Base-by-base conservation (phyloP, 2,888 invertebrate species). In the Oligia strigilis region DNA sequence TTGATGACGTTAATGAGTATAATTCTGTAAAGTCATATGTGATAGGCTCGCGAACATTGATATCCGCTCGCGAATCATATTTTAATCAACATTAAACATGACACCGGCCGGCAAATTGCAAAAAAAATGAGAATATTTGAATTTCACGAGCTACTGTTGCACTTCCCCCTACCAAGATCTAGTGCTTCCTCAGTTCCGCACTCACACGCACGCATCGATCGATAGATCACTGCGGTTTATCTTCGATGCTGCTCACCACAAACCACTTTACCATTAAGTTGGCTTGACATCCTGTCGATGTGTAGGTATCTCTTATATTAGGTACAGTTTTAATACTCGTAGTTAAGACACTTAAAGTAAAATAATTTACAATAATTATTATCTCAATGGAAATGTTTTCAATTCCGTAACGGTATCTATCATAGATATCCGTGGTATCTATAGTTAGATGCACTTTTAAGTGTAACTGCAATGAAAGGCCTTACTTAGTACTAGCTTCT, bases 281-380 rank as follows among this genome's bases (percentile, higher is more conserved):
- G 36, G 19, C 75, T 78, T 76, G 81, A 78, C 77, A 85, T 85
- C 87, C 87, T 87, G 85, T 81, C 13, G 43, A 55, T 58, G 52
- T 29, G 23, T n/a, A 29, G 29, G 29, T 29, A 65, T 55, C n/a
- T 74, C 46, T 11, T 43, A 66, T 29, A 67, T 52, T 74, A 65
- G 55, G 14, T 79, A 72, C 66, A 77, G 64, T 84, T 77, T 80
- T 52, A 83, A 74, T 62, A 29, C 29, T 29, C 29, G 29, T 29
- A 69, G 40, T 43, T 13, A 4, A 23, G 23, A 9, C 29, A 85
- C 49, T 49, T 36, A n/a, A 43, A 36, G 52, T 36, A 36, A 62
- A 58, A 46, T 75, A 2, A 75, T 67, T 46, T n/a, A 46, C 43
- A 17, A 52, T 19, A 36, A 36, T 36, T 36, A 13, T 52, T 19